Conservation (phyloP, 2,797 vertebrate genomes). For the Tragopan temminckii region DNA sequence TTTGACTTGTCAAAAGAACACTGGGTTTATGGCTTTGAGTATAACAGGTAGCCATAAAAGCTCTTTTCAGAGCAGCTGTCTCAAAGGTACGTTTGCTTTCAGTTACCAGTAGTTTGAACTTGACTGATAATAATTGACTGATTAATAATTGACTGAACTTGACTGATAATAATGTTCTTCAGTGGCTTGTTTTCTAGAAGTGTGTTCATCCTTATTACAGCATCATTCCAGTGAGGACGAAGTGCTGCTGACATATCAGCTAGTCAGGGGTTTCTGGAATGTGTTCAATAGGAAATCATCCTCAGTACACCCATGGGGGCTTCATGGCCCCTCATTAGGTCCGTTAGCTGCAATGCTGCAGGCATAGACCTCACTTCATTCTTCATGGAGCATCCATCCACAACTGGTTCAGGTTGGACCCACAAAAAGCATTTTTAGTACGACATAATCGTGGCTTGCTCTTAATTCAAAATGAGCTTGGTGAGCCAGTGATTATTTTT, state of each 20-base stretch:
- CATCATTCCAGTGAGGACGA: not conserved
- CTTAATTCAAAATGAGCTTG: slow-evolving; percentile 12
- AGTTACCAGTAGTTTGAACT: not conserved
- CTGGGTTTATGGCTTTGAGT: slow-evolving; percentile 9
- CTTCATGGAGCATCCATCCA: not conserved
- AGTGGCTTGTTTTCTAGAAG: not conserved
- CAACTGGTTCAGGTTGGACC: slow-evolving; percentile 8
- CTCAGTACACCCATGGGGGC: not conserved
- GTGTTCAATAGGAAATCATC: not conserved
- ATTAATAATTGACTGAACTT: no score
- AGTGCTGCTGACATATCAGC: not conserved
- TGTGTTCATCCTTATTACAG: slow-evolving; percentile 1
- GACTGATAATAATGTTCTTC: not conserved
- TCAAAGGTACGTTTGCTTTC: slow-evolving; percentile 24
- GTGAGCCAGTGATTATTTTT: slow-evolving; percentile 9
- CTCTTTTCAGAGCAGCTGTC: slow-evolving; percentile 20
- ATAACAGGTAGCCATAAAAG: slow-evolving; percentile 55
- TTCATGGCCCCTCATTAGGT: not conserved
- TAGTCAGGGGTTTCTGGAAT: not conserved
- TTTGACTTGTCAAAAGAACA: not conserved
- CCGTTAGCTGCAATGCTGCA: not conserved
- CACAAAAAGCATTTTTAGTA: not conserved
- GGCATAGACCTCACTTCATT: slow-evolving; percentile 21
- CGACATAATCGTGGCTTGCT: not conserved
- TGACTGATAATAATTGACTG: not conserved